Conservation (phyloP, 1,140 invertebrate species). For the Lepidotrigona ventralis region DNA sequence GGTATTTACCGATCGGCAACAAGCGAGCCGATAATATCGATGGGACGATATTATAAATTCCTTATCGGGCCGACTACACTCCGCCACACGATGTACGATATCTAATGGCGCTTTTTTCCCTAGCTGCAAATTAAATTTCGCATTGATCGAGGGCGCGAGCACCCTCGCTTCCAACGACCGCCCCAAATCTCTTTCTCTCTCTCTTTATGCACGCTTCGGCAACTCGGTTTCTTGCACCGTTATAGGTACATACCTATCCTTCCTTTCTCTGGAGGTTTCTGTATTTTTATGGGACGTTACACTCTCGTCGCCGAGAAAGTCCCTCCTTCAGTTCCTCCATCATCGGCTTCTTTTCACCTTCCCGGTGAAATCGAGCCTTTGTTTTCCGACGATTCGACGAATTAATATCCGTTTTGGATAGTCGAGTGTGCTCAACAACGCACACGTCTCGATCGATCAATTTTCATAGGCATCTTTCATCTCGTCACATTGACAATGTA, state of each 20-base stretch:
- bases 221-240: slow-evolving; percentile 14
- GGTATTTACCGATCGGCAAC: slow-evolving; percentile 60
- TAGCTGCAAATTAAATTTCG: slow-evolving; percentile 42
- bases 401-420: neutral
- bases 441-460: too few relatives aligned
- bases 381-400: neutral
- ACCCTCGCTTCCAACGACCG: neutral
- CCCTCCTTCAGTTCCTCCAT: too few relatives aligned
- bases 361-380: neutral
- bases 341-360: neutral
- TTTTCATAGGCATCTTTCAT: too few relatives aligned
- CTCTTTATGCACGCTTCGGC: neutral
- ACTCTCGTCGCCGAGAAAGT: slow-evolving; percentile 2
- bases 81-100: slow-evolving; percentile 44
- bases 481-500: too few relatives aligned
- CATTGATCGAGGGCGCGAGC: slow-evolving; percentile 18
- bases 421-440: neutral
- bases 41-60: slow-evolving; percentile 56
- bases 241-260: neutral
- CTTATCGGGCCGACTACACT: slow-evolving; percentile 48
- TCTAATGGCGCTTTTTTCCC: slow-evolving; percentile 32
- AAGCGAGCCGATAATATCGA: slow-evolving; percentile 55
- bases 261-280: neutral
- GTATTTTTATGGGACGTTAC: neutral
- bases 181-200: neutral